Evolutionary conservation across 2,888 invertebrate species (phyloP), one percentile per base, ranked within the genome.

Genomic region (Caenorhabditis becei): DNA sequence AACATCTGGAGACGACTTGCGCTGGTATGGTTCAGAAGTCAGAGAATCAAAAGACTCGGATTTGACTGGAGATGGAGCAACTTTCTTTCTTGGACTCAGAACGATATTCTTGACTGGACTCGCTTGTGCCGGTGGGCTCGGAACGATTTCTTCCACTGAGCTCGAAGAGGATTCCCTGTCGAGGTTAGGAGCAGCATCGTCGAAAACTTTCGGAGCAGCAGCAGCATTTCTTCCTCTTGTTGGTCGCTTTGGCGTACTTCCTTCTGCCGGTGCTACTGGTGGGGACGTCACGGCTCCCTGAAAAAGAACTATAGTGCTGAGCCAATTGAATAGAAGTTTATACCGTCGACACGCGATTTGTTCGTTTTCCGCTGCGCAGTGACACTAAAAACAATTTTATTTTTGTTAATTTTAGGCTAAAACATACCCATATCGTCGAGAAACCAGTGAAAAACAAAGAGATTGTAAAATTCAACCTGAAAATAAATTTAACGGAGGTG

Each of bases 321-420:
- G 16, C 1, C 8, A 35, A 11, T 47, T 62, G 3, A 44, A 26
- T 44, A 28, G n/a, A 16, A 14, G 16, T 23, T 18, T 35, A 1
- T 28, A 61, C 63, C 35, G 72, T 47, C 11, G 72, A 65, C 26
- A 28, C 56, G 5, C 63, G 56, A 4, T 35, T 28, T 10, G 56
- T 51, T 32, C 74, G 74, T 28, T 47, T 56, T 65, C 74, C 74
- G 51, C 74, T 74, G 37, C 74, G 74, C 2, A 66, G 49, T 4
- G 58, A 65, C 18, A 74, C 74, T 66, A 26, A 35, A 74, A 65
- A 23, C n/a, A n/a, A n/a, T n/a, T n/a, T n/a, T n/a, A 24, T 16
- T 59, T 44, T n/a, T 1, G 3, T 16, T 28, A 14, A n/a, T n/a
- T n/a, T n/a, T n/a, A n/a, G n/a, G n/a, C n/a, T 1, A 53, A 49